phyloP scores from a whole-genome alignment of 1,140 invertebrate genomes.

The Aphelenchoides avenae region DNA sequence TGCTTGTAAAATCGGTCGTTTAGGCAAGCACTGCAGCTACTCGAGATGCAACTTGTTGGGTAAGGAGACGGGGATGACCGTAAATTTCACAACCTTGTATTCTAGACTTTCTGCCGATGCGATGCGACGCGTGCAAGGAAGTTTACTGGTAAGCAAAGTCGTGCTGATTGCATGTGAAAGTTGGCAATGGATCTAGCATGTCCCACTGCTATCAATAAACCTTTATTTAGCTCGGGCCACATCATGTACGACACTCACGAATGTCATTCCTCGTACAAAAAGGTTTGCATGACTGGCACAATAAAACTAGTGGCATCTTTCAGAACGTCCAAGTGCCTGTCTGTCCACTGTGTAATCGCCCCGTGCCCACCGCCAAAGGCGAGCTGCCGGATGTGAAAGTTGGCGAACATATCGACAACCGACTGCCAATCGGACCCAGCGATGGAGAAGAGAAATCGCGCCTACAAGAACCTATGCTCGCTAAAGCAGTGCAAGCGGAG shows the following conservation, averaged over 20 bases:
- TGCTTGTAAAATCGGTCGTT: conserved; percentile 12
- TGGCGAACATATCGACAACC: conserved; percentile 25
- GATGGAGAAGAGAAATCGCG: conserved; percentile 22
- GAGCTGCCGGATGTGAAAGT: conserved; percentile 24
- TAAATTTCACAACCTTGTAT: background rate
- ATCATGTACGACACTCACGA: conserved; percentile 29
- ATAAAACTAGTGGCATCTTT: too few species aligned
- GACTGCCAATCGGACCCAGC: conserved; percentile 34
- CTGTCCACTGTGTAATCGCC: conserved; percentile 29
- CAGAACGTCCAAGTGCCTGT: conserved; percentile 33
- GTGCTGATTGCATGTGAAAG: too few species aligned
- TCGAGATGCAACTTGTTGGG: conserved; percentile 20
- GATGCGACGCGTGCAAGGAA: conserved; percentile 28
- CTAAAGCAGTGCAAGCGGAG: conserved; percentile 21
- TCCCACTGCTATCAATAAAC: background rate
- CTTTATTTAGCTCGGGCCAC: conserved; percentile 22
- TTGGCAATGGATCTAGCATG: too few species aligned
- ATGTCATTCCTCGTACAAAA: too few species aligned
- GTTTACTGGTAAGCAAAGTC: conserved; percentile 30
- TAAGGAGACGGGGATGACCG: conserved; percentile 13
- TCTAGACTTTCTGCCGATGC: conserved; percentile 31
- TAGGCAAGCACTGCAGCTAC: conserved; percentile 24
- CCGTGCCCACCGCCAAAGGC: conserved; percentile 27
- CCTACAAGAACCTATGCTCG: conserved; percentile 18
- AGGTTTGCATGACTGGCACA: too few species aligned